These are phyloP conservation scores for Camponotus fellah DNA, from an alignment of 2,888 invertebrate species.

Conservation along the genomic window DNA sequence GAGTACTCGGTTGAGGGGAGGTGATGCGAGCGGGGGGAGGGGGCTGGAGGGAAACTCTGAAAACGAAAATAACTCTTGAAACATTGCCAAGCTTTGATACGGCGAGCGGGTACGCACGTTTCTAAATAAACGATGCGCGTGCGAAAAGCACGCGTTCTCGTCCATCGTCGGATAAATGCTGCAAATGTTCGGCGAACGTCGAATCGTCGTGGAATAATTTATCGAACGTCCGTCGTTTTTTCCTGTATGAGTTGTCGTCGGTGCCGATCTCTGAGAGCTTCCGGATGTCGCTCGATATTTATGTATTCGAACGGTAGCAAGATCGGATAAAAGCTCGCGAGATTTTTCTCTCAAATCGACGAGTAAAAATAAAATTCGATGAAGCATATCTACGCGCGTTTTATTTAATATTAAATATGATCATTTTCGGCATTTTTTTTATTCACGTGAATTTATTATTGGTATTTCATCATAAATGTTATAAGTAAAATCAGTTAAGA, in stretches of 20 bases:
- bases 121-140: slow-evolving; percentile 64
- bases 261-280: slow-evolving; percentile 8
- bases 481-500: no score
- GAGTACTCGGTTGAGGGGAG: slow-evolving; percentile 12
- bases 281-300: slow-evolving; percentile 31
- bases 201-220: slow-evolving; percentile 53
- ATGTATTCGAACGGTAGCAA: slow-evolving; percentile 18
- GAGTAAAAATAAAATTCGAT: slow-evolving; percentile 8
- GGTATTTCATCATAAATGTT: background rate
- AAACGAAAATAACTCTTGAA: slow-evolving; percentile 80
- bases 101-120: slow-evolving; percentile 58
- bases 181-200: slow-evolving; percentile 27
- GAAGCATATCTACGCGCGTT: background rate
- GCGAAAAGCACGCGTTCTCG: slow-evolving; percentile 42
- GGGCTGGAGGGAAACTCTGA: slow-evolving; percentile 52
- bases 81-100: slow-evolving; percentile 77
- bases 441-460: background rate
- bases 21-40: background rate
- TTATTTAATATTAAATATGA: background rate
- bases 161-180: slow-evolving; percentile 24
- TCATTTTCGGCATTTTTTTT: background rate
- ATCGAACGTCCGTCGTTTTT: slow-evolving; percentile 33
- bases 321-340: slow-evolving; percentile 8
- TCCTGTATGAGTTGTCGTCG: background rate
- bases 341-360: background rate